Conservation (phyloP, 2,888 invertebrate species). For the Leptopterna dolabrata region DNA sequence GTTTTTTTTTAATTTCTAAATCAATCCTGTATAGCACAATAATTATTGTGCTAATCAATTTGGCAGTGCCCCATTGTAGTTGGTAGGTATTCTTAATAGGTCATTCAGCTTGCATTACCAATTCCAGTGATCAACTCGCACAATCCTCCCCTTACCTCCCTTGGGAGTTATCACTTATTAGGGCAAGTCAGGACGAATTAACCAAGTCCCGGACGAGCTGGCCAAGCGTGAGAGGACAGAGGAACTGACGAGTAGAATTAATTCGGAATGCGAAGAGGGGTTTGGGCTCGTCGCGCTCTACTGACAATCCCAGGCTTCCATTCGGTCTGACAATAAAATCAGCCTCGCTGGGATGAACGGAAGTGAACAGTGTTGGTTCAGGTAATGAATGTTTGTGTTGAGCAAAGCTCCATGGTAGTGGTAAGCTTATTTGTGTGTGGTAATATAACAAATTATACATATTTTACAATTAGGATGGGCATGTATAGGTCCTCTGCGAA, state of each 20-base stretch:
- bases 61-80: too few relatives aligned
- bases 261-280: background rate
- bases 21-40: too few relatives aligned
- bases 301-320: background rate
- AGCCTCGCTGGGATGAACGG: background rate
- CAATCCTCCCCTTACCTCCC: background rate
- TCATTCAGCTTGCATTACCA: too few relatives aligned
- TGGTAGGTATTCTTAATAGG: too few relatives aligned
- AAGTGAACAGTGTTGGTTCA: background rate
- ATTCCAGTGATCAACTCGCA: background rate
- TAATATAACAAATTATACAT: too few relatives aligned
- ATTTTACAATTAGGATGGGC: too few relatives aligned
- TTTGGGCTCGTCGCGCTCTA: background rate
- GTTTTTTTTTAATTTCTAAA: too few relatives aligned
- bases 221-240: background rate
- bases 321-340: slow-evolving; percentile 2
- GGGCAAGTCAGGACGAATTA: background rate
- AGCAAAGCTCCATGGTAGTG: background rate
- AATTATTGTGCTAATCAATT: too few relatives aligned
- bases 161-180: background rate
- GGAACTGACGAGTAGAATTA: background rate
- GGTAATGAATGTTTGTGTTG: background rate
- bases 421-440: background rate
- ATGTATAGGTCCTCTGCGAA: too few relatives aligned
- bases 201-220: background rate